These are phyloP conservation scores for Holcopasites calliopsidis DNA, from an alignment of 1,140 invertebrate genomes.

Conservation along the genomic window DNA sequence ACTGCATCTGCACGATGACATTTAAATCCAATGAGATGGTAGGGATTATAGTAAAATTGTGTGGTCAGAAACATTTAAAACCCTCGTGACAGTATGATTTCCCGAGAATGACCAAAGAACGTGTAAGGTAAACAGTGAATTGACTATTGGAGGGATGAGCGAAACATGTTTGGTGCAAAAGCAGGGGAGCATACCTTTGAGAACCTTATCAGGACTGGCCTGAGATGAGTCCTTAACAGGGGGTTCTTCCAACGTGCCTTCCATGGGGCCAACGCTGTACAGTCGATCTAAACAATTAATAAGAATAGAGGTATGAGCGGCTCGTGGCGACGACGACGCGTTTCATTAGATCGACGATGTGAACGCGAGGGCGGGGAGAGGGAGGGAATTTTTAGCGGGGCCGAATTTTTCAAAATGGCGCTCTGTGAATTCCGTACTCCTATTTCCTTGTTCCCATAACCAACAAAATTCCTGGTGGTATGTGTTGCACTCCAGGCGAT, in stretches of 20 bases:
- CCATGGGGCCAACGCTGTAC: slow-evolving; percentile 74
- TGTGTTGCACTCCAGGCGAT: slow-evolving; percentile 11
- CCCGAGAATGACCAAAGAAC: not conserved
- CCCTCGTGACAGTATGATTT: not conserved
- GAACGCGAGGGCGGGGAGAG: slow-evolving; percentile 26
- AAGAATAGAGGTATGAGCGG: slow-evolving; percentile 47
- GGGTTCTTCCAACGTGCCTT: slow-evolving; percentile 75
- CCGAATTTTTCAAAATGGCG: slow-evolving; percentile 78
- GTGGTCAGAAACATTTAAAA: not conserved
- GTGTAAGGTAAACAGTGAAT: not conserved
- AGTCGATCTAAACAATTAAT: slow-evolving; percentile 65
- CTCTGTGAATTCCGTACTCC: slow-evolving; percentile 74
- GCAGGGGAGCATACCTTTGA: slow-evolving; percentile 73
- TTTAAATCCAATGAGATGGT: not conserved
- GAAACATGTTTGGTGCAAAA: no score
- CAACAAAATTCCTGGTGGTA: slow-evolving; percentile 59
- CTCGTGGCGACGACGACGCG: slow-evolving; percentile 37
- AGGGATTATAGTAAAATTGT: not conserved
- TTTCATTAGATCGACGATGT: slow-evolving; percentile 41
- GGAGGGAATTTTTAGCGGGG: slow-evolving; percentile 59
- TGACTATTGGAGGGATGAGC: not conserved
- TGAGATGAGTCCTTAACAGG: slow-evolving; percentile 75
- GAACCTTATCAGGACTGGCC: slow-evolving; percentile 63
- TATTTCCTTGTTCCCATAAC: slow-evolving; percentile 68
- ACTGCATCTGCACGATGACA: not conserved